Evolutionary conservation across 2,113 vertebrate species (phyloP).

Genomic region (Anseranas semipalmata): DNA sequence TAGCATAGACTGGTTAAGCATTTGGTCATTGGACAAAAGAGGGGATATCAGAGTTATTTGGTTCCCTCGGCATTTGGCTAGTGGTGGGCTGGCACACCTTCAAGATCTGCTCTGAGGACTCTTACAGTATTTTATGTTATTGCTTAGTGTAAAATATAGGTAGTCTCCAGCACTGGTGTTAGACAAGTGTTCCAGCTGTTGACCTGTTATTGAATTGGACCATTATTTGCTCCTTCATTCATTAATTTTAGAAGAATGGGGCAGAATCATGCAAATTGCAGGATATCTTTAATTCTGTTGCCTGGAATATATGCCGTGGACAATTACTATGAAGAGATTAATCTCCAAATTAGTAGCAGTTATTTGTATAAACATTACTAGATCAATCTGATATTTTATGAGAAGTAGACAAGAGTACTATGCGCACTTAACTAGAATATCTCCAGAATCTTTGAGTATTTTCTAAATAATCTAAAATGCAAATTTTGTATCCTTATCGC

Average conservation of each 20-base stretch:
- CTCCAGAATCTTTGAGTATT: background rate
- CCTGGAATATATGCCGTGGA: background rate
- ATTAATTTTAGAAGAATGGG: background rate
- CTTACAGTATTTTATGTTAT: background rate
- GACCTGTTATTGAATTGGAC: background rate
- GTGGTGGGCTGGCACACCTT: background rate
- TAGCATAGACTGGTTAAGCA: background rate
- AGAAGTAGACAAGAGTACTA: background rate
- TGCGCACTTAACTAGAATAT: background rate
- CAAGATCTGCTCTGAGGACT: background rate
- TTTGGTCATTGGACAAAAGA: background rate
- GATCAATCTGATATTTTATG: background rate
- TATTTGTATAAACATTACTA: background rate
- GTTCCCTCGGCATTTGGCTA: background rate
- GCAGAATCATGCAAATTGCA: background rate
- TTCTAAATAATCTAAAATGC: background rate
- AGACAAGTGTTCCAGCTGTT: background rate
- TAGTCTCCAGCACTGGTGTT: rapidly evolving
- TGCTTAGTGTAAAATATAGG: background rate
- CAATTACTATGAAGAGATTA: background rate
- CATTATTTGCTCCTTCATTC: background rate
- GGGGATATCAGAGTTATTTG: background rate
- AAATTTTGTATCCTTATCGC: background rate
- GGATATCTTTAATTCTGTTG: background rate
- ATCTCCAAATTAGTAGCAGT: background rate